These are phyloP conservation scores for Glaucidium brasilianum DNA, from an alignment of 2,113 vertebrate species.

Conservation along the genomic window DNA sequence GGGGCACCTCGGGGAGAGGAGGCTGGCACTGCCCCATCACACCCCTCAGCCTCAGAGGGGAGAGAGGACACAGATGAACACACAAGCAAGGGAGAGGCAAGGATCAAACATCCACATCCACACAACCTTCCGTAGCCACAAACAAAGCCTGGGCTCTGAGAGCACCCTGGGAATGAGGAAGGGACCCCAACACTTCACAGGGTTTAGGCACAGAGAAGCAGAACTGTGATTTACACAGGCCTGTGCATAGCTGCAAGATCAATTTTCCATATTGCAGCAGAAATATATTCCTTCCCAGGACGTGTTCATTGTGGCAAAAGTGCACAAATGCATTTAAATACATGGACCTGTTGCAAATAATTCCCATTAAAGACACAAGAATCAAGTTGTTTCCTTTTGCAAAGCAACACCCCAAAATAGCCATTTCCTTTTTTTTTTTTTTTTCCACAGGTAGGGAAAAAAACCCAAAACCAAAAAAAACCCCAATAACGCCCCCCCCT, in stretches of 20 bases:
- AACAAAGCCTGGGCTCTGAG: accelerated
- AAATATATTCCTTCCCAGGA: background rate
- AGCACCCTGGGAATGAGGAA: background rate
- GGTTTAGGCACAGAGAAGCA: accelerated
- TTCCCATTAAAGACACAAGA: background rate
- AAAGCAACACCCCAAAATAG: background rate
- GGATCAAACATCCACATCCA: background rate
- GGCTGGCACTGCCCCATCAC: background rate
- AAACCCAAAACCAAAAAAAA: no score
- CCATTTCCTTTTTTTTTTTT: accelerated
- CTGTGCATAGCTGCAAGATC: background rate
- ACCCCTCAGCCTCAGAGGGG: background rate
- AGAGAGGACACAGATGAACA: background rate
- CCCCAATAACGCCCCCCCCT: no score
- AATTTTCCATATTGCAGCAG: background rate
- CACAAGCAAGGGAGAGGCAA: accelerated
- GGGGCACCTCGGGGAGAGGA: background rate
- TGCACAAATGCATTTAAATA: background rate
- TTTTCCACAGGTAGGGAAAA: background rate
- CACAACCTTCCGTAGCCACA: accelerated
- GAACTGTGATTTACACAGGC: background rate
- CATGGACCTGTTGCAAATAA: background rate
- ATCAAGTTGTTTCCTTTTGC: background rate
- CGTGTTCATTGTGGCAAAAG: accelerated
- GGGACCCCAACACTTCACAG: background rate